A percentile compares a stretch with the other conserved stretches of the same genome.
These are phyloP conservation scores for Physeter macrocephalus DNA, from an alignment of 2,113 vertebrate species.

Conservation along the genomic window DNA sequence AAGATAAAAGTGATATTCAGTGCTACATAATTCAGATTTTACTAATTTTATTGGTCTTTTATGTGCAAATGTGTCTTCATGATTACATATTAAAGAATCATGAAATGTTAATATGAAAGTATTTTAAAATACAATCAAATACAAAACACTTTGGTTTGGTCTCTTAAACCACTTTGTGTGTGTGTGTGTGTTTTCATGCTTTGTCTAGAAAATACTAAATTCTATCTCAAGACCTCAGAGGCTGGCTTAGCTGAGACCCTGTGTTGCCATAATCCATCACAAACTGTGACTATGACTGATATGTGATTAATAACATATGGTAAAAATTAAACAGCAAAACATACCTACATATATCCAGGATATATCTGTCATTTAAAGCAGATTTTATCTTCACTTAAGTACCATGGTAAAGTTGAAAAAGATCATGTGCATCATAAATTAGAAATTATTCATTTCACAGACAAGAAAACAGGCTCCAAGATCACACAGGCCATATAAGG, in stretches of 20 bases:
- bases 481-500: neutral
- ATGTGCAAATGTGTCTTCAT: neutral
- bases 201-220: neutral
- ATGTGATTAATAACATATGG: neutral
- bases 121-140: neutral
- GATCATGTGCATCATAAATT: neutral
- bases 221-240: neutral
- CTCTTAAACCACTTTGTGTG: neutral
- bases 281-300: neutral
- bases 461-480: neutral
- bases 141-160: neutral
- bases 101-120: neutral
- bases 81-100: conserved; percentile 7
- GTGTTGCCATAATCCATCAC: neutral
- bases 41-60: neutral
- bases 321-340: conserved; percentile 21
- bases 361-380: neutral
- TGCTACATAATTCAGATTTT: neutral
- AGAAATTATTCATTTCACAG: neutral
- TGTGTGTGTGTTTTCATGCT: neutral
- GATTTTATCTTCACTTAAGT: neutral
- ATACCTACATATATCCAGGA: neutral
- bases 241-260: neutral
- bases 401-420: neutral
- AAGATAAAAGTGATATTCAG: conserved; percentile 1